Percentiles rank a stretch among this genome's conserved stretches.
Conservation (phyloP, 1,140 invertebrate species). For the Lepidurus arcticus region DNA sequence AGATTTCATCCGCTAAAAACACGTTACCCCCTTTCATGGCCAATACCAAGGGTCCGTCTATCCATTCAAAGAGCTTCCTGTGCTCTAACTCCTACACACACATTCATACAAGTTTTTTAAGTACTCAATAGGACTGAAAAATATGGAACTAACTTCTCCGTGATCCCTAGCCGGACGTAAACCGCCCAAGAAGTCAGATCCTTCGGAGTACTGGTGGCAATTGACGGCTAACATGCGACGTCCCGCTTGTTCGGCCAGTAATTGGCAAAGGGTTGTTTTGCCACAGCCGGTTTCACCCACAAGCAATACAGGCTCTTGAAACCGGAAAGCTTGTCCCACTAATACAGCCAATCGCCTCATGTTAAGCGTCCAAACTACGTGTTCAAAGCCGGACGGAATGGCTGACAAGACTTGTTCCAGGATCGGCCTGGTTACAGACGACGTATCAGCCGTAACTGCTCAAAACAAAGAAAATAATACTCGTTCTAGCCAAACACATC, state of each 20-base stretch:
- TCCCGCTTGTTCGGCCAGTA: constrained; percentile 63
- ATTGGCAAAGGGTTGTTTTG: constrained; percentile 94
- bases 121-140: not conserved
- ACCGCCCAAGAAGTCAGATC: constrained; percentile 94
- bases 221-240: constrained; percentile 75
- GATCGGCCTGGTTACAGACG: constrained; percentile 66
- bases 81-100: not conserved
- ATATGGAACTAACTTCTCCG: constrained; percentile 33
- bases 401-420: constrained; percentile 58
- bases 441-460: constrained; percentile 54
- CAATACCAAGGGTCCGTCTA: constrained; percentile 88
- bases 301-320: constrained; percentile 88
- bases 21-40: constrained; percentile 82
- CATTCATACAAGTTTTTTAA: not conserved
- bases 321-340: constrained; percentile 76
- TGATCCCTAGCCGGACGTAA: constrained; percentile 77
- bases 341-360: constrained; percentile 89
- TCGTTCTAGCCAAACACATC: not conserved
- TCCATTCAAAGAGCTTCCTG: constrained; percentile 83
- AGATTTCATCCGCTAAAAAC: constrained; percentile 98
- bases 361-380: constrained; percentile 89
- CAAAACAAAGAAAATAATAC: constrained; percentile 29
- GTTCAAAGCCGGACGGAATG: constrained; percentile 55
- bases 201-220: constrained; percentile 98
- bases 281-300: constrained; percentile 98